A percentile compares a stretch with the other conserved stretches of the same genome.
Conservation (phyloP, 2,888 invertebrate species). For the Priapulus caudatus region DNA sequence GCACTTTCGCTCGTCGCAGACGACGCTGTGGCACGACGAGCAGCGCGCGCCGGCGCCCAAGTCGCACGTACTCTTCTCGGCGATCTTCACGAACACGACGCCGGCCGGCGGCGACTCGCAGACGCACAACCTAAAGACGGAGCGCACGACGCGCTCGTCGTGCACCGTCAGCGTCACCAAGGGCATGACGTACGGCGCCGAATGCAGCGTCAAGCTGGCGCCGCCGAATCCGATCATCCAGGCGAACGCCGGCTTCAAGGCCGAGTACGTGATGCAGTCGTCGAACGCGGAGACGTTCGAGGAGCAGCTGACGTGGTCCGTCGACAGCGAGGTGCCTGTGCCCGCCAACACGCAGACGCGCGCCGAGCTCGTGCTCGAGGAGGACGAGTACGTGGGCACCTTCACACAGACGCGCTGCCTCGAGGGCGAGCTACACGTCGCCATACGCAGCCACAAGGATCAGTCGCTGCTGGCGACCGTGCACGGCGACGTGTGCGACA, state of each 20-base stretch:
- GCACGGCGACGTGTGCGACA: conserved; percentile 31
- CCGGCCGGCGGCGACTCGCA: conserved; percentile 30
- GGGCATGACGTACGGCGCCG: conserved; percentile 28
- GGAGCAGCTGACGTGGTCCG: conserved; percentile 36
- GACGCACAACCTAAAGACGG: conserved; percentile 37
- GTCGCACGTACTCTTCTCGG: conserved; percentile 32
- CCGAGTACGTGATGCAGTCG: conserved; percentile 12
- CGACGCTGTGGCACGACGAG: conserved; percentile 18
- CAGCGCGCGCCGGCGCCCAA: conserved; percentile 24
- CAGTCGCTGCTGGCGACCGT: conserved; percentile 38
- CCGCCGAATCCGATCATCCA: conserved; percentile 38
- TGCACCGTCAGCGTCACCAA: conserved; percentile 32
- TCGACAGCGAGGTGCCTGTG: conserved; percentile 36
- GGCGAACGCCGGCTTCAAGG: conserved; percentile 38
- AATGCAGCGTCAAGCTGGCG: conserved; percentile 31
- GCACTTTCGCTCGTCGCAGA: neutral
- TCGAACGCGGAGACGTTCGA: neutral
- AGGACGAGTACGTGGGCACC: conserved; percentile 34
- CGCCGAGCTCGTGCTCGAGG: conserved; percentile 35
- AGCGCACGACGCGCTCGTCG: conserved; percentile 34
- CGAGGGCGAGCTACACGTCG: conserved; percentile 33
- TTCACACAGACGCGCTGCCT: conserved; percentile 34
- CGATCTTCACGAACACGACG: conserved; percentile 36
- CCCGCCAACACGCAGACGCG: conserved; percentile 33
- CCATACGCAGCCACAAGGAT: conserved; percentile 36